phyloP scores from a whole-genome alignment of 2,113 vertebrate species.

The Eptesicus fuscus region DNA sequence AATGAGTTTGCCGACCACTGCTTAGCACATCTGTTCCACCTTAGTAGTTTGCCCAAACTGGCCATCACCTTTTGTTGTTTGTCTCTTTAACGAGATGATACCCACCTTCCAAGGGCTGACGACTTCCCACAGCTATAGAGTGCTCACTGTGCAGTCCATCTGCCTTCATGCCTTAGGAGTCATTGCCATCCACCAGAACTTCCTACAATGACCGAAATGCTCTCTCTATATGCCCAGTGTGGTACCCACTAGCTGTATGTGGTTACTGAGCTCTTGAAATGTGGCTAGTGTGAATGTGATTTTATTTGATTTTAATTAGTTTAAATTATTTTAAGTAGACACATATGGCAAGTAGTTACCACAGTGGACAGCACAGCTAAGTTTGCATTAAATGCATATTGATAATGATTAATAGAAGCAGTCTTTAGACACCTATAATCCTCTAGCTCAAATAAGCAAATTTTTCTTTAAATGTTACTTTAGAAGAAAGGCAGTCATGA shows the following conservation, averaged over 20 bases:
- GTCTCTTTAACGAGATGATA: background rate
- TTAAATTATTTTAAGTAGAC: constrained; percentile 6
- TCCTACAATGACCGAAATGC: background rate
- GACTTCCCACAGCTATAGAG: background rate
- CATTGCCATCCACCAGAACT: background rate
- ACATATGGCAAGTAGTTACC: background rate
- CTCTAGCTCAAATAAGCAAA: background rate
- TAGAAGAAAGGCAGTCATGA: background rate
- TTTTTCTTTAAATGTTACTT: constrained; percentile 12
- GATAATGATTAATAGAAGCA: background rate
- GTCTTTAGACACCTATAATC: background rate
- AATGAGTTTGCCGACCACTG: no score
- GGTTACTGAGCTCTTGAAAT: background rate
- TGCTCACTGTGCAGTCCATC: background rate
- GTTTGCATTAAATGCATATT: background rate
- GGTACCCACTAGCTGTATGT: background rate
- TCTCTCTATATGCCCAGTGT: background rate
- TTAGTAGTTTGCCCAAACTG: background rate
- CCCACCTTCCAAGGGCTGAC: background rate
- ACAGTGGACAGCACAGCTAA: background rate
- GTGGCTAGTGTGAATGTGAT: background rate
- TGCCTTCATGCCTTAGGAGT: background rate
- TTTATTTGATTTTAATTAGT: background rate
- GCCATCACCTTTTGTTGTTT: background rate
- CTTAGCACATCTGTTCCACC: background rate